A percentile compares a stretch with the other conserved stretches of the same genome.
These are phyloP conservation scores for Plotosus lineatus DNA, from an alignment of 2,113 vertebrate species.

Conservation along the genomic window DNA sequence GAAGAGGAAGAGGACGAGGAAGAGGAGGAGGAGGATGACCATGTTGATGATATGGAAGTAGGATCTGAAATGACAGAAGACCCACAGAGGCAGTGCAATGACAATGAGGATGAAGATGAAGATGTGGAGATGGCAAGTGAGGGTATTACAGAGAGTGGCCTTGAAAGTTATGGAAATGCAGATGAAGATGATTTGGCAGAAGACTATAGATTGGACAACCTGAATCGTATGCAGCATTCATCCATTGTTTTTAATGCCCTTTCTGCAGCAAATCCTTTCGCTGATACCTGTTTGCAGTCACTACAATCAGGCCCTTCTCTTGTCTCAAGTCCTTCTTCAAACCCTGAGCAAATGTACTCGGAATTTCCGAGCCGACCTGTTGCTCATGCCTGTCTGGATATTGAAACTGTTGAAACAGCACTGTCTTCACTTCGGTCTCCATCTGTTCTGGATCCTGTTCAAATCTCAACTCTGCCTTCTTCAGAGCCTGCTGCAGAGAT, in stretches of 20 bases:
- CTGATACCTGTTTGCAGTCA: constrained; percentile 66
- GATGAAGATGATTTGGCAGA: constrained; percentile 76
- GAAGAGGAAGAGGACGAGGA: constrained; percentile 67
- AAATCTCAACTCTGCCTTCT: background rate
- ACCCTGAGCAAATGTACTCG: constrained; percentile 57
- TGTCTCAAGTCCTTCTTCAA: constrained; percentile 53
- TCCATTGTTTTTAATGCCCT: constrained; percentile 56
- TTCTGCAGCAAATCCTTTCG: constrained; percentile 59
- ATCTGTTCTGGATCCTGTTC: constrained; percentile 29
- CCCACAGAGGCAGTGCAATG: constrained; percentile 56
- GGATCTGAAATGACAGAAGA: constrained; percentile 71
- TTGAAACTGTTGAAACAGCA: constrained; percentile 31
- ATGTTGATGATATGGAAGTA: constrained; percentile 77
- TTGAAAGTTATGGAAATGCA: constrained; percentile 76
- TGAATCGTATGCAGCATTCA: constrained; percentile 66
- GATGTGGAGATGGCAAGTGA: constrained; percentile 80
- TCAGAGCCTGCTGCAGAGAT: constrained; percentile 3
- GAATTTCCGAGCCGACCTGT: constrained; percentile 58
- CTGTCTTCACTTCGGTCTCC: constrained; percentile 15
- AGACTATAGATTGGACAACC: constrained; percentile 72
- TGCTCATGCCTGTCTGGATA: constrained; percentile 58
- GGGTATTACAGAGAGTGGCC: constrained; percentile 74
- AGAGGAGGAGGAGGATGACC: constrained; percentile 61
- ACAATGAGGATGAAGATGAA: constrained; percentile 69
- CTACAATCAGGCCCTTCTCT: constrained; percentile 52